Evolutionary conservation across 2,797 vertebrate species (phyloP).

Genomic region (Gambelia wislizenii): DNA sequence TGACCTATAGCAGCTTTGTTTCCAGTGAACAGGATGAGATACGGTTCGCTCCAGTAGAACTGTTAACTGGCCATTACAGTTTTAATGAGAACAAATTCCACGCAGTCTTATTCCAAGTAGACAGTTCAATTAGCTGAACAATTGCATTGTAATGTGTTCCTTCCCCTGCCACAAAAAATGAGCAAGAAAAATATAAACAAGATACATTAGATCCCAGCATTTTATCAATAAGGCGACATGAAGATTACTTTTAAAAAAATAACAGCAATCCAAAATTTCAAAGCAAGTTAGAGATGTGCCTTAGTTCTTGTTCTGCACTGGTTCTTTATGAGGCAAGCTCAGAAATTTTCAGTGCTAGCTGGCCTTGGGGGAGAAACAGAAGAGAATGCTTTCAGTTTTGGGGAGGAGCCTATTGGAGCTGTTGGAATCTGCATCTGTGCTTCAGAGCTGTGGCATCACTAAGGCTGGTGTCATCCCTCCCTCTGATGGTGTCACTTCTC

Average conservation of each 20-base stretch:
- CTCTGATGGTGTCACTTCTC: no score
- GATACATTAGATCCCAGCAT: slow-evolving; percentile 41
- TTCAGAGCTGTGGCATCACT: no score
- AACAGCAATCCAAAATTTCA: slow-evolving; percentile 12
- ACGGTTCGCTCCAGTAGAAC: slow-evolving; percentile 45
- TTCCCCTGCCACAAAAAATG: slow-evolving; percentile 23
- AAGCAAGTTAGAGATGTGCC: neutral
- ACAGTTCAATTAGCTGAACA: slow-evolving; percentile 74
- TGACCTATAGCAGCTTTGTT: slow-evolving; percentile 36
- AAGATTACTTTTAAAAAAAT: slow-evolving; percentile 19
- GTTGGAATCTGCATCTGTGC: neutral
- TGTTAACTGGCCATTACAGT: slow-evolving; percentile 48
- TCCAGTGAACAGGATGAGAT: slow-evolving; percentile 57
- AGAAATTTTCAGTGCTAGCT: neutral
- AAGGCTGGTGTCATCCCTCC: no score
- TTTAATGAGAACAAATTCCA: slow-evolving; percentile 70
- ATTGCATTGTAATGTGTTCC: slow-evolving; percentile 49
- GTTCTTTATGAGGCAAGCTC: neutral
- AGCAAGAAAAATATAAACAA: slow-evolving; percentile 52
- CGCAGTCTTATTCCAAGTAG: slow-evolving; percentile 51
- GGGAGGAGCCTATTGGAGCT: neutral
- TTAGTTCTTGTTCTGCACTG: neutral
- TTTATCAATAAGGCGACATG: slow-evolving; percentile 8
- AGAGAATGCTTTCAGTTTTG: neutral
- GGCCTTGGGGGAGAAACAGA: neutral